phyloP scores from a whole-genome alignment of 1,140 invertebrate species.

The Protaetia brevitarsis region DNA sequence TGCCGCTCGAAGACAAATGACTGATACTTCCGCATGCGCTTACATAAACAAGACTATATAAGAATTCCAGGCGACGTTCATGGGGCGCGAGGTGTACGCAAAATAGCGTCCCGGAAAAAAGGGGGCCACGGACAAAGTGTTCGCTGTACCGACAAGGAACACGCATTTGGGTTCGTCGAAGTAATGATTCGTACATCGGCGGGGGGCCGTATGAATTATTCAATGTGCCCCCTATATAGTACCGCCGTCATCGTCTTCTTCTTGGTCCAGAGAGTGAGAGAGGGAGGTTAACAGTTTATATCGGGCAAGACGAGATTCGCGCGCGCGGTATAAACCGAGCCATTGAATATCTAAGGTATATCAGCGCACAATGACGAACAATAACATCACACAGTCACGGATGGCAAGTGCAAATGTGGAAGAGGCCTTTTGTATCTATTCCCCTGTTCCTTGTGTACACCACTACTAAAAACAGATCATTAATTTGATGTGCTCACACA shows the following conservation, averaged over 20 bases:
- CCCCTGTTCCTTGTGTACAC: constrained; percentile 13
- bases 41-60: constrained; percentile 43
- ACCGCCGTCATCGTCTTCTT: constrained; percentile 18
- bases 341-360: constrained; percentile 12
- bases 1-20: constrained; percentile 40
- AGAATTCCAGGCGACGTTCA: constrained; percentile 24
- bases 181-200: constrained; percentile 47
- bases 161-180: constrained; percentile 27
- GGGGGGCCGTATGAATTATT: constrained; percentile 44
- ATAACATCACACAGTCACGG: constrained; percentile 14
- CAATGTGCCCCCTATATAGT: constrained; percentile 38
- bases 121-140: constrained; percentile 36
- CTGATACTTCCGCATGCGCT: constrained; percentile 44
- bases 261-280: constrained; percentile 16
- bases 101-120: background rate
- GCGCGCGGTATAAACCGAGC: background rate
- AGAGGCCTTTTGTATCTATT: constrained; percentile 17
- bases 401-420: background rate
- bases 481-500: constrained; percentile 36
- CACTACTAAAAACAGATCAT: constrained; percentile 34
- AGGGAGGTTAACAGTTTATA: constrained; percentile 27
- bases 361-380: background rate
- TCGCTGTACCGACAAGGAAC: constrained; percentile 42
- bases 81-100: constrained; percentile 13
- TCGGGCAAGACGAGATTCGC: constrained; percentile 15